Conservation (phyloP, 2,797 vertebrate genomes). For the Delichon dasypus region DNA sequence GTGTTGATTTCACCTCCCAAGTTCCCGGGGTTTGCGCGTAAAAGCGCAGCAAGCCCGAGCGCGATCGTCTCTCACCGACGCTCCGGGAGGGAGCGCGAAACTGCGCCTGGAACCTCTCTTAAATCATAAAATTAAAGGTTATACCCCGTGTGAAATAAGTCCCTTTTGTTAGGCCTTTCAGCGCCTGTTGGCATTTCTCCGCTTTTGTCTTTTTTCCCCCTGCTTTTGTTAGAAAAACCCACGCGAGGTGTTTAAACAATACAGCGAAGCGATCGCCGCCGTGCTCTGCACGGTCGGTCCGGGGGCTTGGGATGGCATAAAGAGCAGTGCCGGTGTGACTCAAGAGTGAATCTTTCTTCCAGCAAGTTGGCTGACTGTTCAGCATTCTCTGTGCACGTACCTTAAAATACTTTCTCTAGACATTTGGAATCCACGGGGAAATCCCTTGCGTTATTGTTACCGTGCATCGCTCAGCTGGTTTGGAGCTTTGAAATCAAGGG, state of each 20-base stretch:
- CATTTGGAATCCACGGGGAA: not conserved
- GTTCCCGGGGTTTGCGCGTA: not conserved
- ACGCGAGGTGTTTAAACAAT: slow-evolving; percentile 5
- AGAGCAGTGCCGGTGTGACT: not conserved
- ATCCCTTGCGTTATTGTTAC: not conserved
- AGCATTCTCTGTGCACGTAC: not conserved
- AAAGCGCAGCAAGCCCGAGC: not conserved
- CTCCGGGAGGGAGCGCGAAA: not conserved
- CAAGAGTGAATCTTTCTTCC: not conserved
- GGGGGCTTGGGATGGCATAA: not conserved
- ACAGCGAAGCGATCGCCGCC: not conserved
- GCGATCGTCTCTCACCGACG: not conserved
- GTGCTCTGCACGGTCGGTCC: not conserved
- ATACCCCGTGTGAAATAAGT: not conserved
- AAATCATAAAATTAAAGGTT: not conserved
- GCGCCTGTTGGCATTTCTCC: not conserved
- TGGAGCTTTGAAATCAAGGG: not conserved
- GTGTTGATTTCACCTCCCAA: not conserved
- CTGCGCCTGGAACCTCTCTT: not conserved
- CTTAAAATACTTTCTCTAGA: not conserved
- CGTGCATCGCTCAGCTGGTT: not conserved
- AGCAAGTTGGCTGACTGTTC: not conserved
- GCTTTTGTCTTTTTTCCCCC: not conserved
- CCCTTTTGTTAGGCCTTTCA: slow-evolving; percentile 29
- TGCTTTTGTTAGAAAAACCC: not conserved